Conservation (phyloP, 2,113 vertebrate genomes). For the Spilogale gracilis region DNA sequence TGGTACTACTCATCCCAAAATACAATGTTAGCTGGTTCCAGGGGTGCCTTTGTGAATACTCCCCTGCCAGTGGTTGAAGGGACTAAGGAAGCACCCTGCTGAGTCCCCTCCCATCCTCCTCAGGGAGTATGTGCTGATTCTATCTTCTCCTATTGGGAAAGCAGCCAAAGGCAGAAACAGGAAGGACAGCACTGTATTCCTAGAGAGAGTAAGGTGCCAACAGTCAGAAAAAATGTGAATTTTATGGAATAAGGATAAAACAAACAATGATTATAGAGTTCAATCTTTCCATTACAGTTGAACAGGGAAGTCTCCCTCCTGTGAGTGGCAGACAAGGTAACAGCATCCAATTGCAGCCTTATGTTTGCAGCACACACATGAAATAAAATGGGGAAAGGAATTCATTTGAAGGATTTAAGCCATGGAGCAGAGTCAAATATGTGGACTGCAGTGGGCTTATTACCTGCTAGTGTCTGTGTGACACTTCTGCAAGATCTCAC, state of each 20-base stretch:
- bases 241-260: slow-evolving; percentile 31
- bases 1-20: slow-evolving; percentile 77
- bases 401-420: background rate
- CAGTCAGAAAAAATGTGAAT: slow-evolving; percentile 56
- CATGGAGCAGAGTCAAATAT: background rate
- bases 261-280: slow-evolving; percentile 45
- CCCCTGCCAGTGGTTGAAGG: slow-evolving; percentile 73
- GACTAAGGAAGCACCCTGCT: slow-evolving; percentile 79
- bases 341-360: background rate
- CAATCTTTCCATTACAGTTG: background rate
- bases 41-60: slow-evolving; percentile 74
- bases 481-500: background rate
- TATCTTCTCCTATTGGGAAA: slow-evolving; percentile 74
- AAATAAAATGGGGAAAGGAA: background rate
- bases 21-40: slow-evolving; percentile 78
- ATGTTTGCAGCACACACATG: background rate
- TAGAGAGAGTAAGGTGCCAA: slow-evolving; percentile 79
- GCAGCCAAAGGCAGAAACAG: slow-evolving; percentile 75
- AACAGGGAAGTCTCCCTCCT: background rate
- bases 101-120: slow-evolving; percentile 66
- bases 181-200: slow-evolving; percentile 73
- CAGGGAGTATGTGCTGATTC: slow-evolving; percentile 73
- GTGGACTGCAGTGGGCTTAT: background rate
- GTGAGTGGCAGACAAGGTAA: background rate
- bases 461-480: background rate